Base-by-base conservation (phyloP, 2,888 invertebrate genomes). In the Taphrorychus bicolor region DNA sequence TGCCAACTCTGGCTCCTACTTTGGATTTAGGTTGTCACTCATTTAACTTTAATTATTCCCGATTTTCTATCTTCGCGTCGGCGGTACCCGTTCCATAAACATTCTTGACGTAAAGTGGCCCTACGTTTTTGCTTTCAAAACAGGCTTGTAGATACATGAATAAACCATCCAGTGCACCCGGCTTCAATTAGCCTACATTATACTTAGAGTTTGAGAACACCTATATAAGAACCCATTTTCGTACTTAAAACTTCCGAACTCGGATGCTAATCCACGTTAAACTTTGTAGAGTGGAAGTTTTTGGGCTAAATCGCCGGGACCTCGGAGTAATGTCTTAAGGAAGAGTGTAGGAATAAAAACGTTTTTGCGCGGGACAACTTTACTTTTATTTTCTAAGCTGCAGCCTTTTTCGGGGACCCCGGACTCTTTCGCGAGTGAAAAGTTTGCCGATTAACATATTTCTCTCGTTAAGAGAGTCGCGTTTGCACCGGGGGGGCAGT, bases 301-400 rank as follows among this genome's bases (percentile, higher is more conserved):
- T 53, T 61, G 57, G 64, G 57, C 64, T 60, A 69, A 69, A 60
- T 69, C 64, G 63, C 69, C 42, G 51, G 69, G 69, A 52, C 57
- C 57, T 45, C 45, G 51, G 32, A 54, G 64, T 69, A 69, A 69
- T 69, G 60, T 64, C 60, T 65, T 60, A 59, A 57, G 57, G 60
- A 69, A 54, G 64, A 69, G 69, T 69, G 64, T 69, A 60, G 49
- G 64, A 69, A 69, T 69, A 69, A 69, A 69, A 69, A 69, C 69
- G 63, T 64, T 69, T 69, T 69, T 65, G 69, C 64, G 57, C 60
- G 49, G 57, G 53, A 59, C 51, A 53, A 69, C 56, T 64, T 69
- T 60, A 54, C 49, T 64, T 69, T 60, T 69, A 51, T 69, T 68
- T 69, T 57, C 52, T 41, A 64, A 60, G 69, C 64, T 64, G 56